phyloP scores from a whole-genome alignment of 92 coral and sea anemone genomes.

The Montipora capitata region DNA sequence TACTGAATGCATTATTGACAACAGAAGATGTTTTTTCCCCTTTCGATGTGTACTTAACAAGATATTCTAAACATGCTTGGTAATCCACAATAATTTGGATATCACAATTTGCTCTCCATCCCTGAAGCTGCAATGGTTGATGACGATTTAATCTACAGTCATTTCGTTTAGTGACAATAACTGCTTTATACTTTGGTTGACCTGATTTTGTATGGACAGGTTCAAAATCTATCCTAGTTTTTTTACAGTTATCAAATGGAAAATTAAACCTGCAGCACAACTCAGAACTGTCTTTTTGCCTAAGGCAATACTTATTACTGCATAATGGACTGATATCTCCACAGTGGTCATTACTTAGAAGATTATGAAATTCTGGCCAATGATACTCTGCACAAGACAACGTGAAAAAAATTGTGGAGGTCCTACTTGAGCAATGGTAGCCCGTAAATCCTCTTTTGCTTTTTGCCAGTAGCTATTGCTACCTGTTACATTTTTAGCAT shows the following conservation, averaged over 20 bases:
- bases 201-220: constrained; percentile 61
- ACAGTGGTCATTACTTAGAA: constrained; percentile 16
- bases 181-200: constrained; percentile 49
- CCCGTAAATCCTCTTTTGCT: constrained; percentile 77
- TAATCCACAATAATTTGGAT: constrained; percentile 70
- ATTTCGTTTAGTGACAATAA: constrained; percentile 64
- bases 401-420: constrained; percentile 72
- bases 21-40: constrained; percentile 68
- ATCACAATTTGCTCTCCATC: constrained; percentile 78
- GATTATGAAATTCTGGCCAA: constrained; percentile 75
- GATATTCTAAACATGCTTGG: constrained; percentile 73
- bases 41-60: constrained; percentile 75
- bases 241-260: constrained; percentile 62
- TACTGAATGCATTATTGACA: constrained; percentile 75
- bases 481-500: constrained; percentile 82
- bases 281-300: constrained; percentile 27
- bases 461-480: constrained; percentile 77
- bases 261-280: constrained; percentile 63
- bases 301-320: constrained; percentile 76
- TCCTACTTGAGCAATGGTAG: constrained; percentile 77
- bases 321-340: constrained; percentile 54
- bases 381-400: constrained; percentile 69
- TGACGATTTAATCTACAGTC: constrained; percentile 71
- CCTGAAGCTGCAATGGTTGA: constrained; percentile 68
- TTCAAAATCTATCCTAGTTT: constrained; percentile 69